Percentiles rank a stretch among this genome's conserved stretches.
These are phyloP conservation scores for Bimastos eiseni DNA, from an alignment of 2,888 invertebrate species.

Conservation along the genomic window DNA sequence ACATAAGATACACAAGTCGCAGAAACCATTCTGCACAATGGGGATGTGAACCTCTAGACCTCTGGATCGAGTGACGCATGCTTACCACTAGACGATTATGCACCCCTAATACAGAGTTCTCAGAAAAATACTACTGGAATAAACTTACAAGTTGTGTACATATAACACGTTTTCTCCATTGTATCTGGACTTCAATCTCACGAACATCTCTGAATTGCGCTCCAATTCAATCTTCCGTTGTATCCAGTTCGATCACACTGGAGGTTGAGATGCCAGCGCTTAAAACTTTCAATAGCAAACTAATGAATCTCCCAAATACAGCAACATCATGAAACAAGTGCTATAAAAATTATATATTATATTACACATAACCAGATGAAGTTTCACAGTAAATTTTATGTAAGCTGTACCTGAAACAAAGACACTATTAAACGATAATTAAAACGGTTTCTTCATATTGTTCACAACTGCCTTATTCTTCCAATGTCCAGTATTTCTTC, in stretches of 20 bases:
- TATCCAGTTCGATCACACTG: neutral
- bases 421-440: neutral
- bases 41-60: too few relatives aligned
- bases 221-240: neutral
- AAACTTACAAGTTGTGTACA: too few relatives aligned
- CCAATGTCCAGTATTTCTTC: neutral
- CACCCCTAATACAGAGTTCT: neutral
- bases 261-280: neutral
- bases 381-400: neutral
- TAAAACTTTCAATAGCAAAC: neutral
- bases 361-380: neutral
- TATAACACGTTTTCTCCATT: neutral
- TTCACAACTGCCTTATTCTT: neutral
- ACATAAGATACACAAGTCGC: neutral
- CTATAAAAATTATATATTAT: neutral
- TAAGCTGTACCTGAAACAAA: neutral
- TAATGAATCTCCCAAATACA: neutral
- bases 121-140: too few relatives aligned
- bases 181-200: neutral
- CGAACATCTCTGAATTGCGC: too few relatives aligned
- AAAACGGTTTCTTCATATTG: neutral
- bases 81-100: neutral
- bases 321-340: neutral
- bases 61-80: neutral
- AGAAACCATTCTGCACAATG: neutral